Evolutionary conservation across 1,140 invertebrate genomes (phyloP).

Genomic region (Cephus cinctus): DNA sequence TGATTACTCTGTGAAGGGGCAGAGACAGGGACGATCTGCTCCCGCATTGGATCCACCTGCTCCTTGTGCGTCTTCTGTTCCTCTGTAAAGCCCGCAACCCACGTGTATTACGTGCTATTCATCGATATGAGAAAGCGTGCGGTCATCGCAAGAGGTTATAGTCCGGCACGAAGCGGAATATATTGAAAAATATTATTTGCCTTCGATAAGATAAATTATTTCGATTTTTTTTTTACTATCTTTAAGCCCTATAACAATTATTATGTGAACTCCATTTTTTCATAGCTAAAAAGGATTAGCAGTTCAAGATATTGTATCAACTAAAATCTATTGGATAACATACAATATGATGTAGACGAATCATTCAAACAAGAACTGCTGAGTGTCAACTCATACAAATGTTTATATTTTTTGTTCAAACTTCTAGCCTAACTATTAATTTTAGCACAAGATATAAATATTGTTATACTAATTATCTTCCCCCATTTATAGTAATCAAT

Average conservation of each 20-base stretch:
- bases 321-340: neutral
- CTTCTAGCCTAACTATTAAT: too few species aligned
- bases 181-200: too few species aligned
- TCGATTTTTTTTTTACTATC: too few species aligned
- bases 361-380: neutral
- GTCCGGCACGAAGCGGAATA: neutral
- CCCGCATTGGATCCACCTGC: conserved; percentile 45
- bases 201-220: too few species aligned
- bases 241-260: too few species aligned
- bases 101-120: conserved; percentile 36
- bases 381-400: neutral
- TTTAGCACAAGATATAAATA: too few species aligned
- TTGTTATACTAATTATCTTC: too few species aligned
- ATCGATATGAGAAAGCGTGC: neutral
- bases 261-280: too few species aligned
- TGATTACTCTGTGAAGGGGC: conserved; percentile 47
- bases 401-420: too few species aligned
- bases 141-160: neutral
- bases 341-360: too few species aligned
- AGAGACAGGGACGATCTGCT: conserved; percentile 45
- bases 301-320: neutral
- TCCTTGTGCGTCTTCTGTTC: conserved; percentile 49
- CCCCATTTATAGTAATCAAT: too few species aligned
- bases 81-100: conserved; percentile 55
- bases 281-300: neutral